Base-by-base conservation (phyloP, 2,113 vertebrate genomes). In the Lagopus muta region DNA sequence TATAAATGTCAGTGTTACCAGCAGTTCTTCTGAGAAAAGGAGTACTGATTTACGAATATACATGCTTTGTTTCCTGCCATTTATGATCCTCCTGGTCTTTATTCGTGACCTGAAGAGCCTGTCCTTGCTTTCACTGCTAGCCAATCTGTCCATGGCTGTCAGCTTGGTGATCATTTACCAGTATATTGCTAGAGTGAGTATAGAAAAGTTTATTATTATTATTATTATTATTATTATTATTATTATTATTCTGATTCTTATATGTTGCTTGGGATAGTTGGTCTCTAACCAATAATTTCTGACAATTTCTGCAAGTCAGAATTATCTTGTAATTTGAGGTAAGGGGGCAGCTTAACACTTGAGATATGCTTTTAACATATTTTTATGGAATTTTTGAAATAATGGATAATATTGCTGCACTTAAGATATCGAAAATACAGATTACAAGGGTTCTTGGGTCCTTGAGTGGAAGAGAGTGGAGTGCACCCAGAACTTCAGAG, bases 151-250 rank as follows among this genome's bases (percentile, higher is more conserved):
- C 92, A 99, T 99, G 98, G 98, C 98, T 55, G 64, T 98, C 93
- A 99, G 98, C 94, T 97, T 99, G 43, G 94, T 98, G 48, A 98
- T 99, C 86, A 99, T 99, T 96, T 99, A 98, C 95, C 98, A 98
- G 34, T 98, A 98, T 34, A 95, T 99, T 64, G 34, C 98, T 69
- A 95, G 94, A 91, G 98, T 98, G 94, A 98, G 98, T 93, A 92
- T 77, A n/a, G 65, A 88, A 78, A 62, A 25, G 1, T 43, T 61
- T 28, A 18, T 55, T 43, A 17, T 38, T 34, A 18, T 55, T 55
- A 32, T n/a, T 25, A 18, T 55, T 55, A 11, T n/a, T 28, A 50
- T 57, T 28, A 32, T 5, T 52, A 32, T n/a, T 25, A 18, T 55
- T 55, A 11, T n/a, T 28, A 50, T 57, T 28, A 32, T 5, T 52